These are phyloP conservation scores for Carassius auratus DNA, from an alignment of 2,113 vertebrate genomes.

Conservation along the genomic window DNA sequence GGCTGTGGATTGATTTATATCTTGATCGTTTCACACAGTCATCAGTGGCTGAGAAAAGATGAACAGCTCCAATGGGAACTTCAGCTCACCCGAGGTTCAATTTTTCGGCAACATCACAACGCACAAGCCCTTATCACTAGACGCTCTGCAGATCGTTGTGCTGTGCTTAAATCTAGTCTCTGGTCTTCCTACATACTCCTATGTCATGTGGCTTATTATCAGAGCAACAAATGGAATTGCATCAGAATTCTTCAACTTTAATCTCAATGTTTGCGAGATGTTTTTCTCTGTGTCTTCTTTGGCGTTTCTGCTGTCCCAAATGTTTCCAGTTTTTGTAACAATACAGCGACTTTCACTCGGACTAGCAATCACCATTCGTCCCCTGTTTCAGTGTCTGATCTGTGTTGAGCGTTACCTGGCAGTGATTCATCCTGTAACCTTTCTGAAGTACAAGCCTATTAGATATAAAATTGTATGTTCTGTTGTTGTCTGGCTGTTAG, in stretches of 20 bases:
- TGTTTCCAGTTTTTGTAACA: background rate
- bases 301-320: background rate
- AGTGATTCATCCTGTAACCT: background rate
- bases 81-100: background rate
- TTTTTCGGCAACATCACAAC: background rate
- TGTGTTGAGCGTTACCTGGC: background rate
- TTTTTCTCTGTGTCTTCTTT: background rate
- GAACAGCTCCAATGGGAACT: conserved; percentile 14
- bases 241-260: conserved; percentile 10
- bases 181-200: background rate
- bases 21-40: background rate
- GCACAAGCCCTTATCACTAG: background rate
- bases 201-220: conserved; percentile 7
- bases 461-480: background rate
- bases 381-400: conserved; percentile 11
- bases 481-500: conserved; percentile 17
- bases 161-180: background rate
- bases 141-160: background rate
- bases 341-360: conserved; percentile 7
- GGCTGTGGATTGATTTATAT: background rate
- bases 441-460: background rate
- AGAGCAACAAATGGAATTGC: background rate
- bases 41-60: background rate
- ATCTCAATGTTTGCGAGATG: conserved; percentile 20
- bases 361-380: background rate